Evolutionary conservation across 1,140 invertebrate genomes (phyloP).

Genomic region (Cyrtorhinus lividipennis): DNA sequence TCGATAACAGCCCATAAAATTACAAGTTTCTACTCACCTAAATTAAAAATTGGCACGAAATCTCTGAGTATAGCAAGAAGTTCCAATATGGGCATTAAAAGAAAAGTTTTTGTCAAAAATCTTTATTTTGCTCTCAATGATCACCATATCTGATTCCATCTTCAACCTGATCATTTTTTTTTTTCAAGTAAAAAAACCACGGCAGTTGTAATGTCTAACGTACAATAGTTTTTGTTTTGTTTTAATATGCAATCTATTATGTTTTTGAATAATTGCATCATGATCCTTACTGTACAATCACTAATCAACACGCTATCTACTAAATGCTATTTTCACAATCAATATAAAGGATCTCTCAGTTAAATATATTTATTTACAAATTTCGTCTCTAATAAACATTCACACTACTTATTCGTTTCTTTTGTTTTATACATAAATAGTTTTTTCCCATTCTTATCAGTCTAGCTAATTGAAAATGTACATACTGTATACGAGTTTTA

Average conservation of each 20-base stretch:
- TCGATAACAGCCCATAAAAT: too few relatives aligned
- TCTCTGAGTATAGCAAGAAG: too few relatives aligned
- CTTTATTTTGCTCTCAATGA: constrained; percentile 16
- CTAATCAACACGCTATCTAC: constrained; percentile 17
- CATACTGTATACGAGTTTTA: constrained; percentile 16
- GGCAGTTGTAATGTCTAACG: constrained; percentile 17
- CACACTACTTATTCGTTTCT: constrained; percentile 13
- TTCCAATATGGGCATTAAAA: too few relatives aligned
- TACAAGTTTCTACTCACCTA: too few relatives aligned
- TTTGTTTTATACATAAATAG: constrained; percentile 13
- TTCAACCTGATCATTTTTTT: constrained; percentile 6
- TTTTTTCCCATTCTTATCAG: constrained; percentile 15
- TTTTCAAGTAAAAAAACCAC: constrained; percentile 12
- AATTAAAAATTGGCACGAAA: too few relatives aligned
- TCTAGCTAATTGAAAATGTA: constrained; percentile 18
- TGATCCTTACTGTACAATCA: constrained; percentile 18
- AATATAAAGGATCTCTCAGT: constrained; percentile 18
- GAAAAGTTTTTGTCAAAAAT: constrained; percentile 14
- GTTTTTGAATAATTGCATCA: constrained; percentile 16
- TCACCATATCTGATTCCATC: constrained; percentile 17
- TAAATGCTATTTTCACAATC: constrained; percentile 19
- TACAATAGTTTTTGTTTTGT: constrained; percentile 18
- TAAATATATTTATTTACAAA: constrained; percentile 20
- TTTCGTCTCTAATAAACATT: constrained; percentile 19
- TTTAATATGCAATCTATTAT: constrained; percentile 20